Base-by-base conservation (phyloP, 2,113 vertebrate genomes). In the Noturus placidus region DNA sequence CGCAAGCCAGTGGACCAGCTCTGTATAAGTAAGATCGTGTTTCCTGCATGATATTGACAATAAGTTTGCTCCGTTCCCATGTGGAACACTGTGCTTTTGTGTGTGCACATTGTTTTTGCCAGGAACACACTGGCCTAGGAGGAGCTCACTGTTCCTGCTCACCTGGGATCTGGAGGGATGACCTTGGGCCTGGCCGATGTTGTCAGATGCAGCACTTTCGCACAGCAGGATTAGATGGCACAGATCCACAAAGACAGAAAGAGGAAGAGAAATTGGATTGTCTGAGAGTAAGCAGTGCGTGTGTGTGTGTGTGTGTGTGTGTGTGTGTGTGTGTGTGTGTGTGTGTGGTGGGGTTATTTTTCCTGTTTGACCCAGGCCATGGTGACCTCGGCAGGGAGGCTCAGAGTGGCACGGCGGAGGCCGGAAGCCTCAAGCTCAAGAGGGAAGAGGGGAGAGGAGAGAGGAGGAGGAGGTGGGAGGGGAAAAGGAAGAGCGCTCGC, bases 361-460 rank as follows among this genome's bases (percentile, higher is more conserved):
- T 80, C 65, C 80, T 87, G 84, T 87, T 77, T 89, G 88, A 89
- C 88, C 87, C 80, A 61, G 86, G 88, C 83, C 76, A 22, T 25
- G 59, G 83, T 88, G 90, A 91, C 89, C 87, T 88, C 90, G 82
- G 88, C 86, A n/a, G 90, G 89, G 86, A 70, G 86, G 86, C 63
- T 42, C 38, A 82, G 69, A 88, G 80, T 56, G 78, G 86, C 90
- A 69, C 87, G 57, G 78, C 4, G 70, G 90, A 86, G 61, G 87
- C 90, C 86, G 87, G 87, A 88, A 87, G 82, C 87, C 74, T 69
- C 27, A 38, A 82, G 82, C 59, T 81, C 50, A 27, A 88, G 85
- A 33, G 76, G 77, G 56, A 65, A 72, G 82, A 72, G 22, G 83
- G 25, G 38, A 35, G 65, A 38, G 30, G 85, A 54, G 50, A 46